Evolutionary conservation across 2,888 invertebrate genomes (phyloP).

Genomic region (Amblyjoppa fuscipennis): DNA sequence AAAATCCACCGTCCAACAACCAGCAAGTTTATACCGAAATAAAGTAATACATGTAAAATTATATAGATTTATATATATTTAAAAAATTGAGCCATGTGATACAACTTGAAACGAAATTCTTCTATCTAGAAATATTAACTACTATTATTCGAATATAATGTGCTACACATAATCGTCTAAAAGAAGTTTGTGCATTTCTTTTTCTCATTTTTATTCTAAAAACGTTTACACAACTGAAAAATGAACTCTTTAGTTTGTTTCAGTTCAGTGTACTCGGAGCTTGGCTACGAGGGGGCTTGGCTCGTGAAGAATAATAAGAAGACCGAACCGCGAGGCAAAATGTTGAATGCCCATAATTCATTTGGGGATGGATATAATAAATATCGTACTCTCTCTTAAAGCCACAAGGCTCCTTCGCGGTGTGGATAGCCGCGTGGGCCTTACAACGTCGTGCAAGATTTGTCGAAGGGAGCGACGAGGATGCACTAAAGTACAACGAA

Average conservation of each 20-base stretch:
- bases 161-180: background rate
- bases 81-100: background rate
- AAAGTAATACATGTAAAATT: background rate
- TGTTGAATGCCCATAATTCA: slow-evolving; percentile 81
- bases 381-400: slow-evolving; percentile 70
- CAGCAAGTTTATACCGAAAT: background rate
- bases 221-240: background rate
- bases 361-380: slow-evolving; percentile 77
- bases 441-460: slow-evolving; percentile 35
- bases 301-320: slow-evolving; percentile 29
- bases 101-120: background rate
- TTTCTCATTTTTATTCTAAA: background rate
- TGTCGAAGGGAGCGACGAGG: slow-evolving; percentile 24
- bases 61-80: background rate
- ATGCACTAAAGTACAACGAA: slow-evolving; percentile 7
- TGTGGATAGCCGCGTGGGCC: slow-evolving; percentile 38
- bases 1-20: background rate
- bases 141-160: background rate
- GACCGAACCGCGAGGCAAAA: slow-evolving; percentile 57
- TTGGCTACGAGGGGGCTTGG: background rate
- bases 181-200: background rate
- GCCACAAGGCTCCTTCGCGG: slow-evolving; percentile 12
- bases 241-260: background rate
- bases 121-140: no score
- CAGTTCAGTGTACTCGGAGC: slow-evolving; percentile 3